These are phyloP conservation scores for Colossoma macropomum DNA, from an alignment of 2,113 vertebrate genomes.

Conservation along the genomic window DNA sequence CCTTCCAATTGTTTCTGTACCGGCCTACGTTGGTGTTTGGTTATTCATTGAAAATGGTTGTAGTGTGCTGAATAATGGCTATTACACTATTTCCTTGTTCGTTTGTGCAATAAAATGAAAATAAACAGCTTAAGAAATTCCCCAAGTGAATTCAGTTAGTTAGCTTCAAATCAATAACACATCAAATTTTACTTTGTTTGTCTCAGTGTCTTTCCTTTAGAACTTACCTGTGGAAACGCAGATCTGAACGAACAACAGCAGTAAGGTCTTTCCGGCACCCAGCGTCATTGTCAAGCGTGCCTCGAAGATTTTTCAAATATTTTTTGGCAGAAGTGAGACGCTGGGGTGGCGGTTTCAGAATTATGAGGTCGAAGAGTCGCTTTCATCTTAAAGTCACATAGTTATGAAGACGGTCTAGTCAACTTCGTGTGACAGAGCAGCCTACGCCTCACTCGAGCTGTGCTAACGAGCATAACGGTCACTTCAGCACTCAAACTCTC, in stretches of 20 bases:
- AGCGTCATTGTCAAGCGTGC: slow-evolving; percentile 28
- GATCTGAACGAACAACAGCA: slow-evolving; percentile 33
- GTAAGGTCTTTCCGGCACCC: neutral
- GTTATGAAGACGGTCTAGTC: slow-evolving; percentile 3
- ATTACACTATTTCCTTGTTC: too few species aligned
- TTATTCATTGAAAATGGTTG: too few species aligned
- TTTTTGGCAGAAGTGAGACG: neutral
- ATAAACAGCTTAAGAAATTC: too few species aligned
- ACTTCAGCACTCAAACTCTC: neutral
- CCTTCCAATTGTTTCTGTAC: too few species aligned
- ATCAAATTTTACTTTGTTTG: neutral
- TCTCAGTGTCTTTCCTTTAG: neutral
- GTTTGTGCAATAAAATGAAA: neutral
- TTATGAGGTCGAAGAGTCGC: neutral
- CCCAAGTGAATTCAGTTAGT: too few species aligned
- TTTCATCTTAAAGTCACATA: neutral
- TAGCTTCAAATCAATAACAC: too few species aligned
- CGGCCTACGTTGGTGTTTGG: too few species aligned
- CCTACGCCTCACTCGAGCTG: neutral
- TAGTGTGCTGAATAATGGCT: too few species aligned
- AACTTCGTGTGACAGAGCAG: neutral
- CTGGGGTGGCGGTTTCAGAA: neutral
- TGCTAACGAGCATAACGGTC: neutral
- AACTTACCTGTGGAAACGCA: slow-evolving; percentile 48
- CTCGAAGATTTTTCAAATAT: too few species aligned